These are phyloP conservation scores for Lysiphlebus fabarum DNA, from an alignment of 1,140 invertebrate species.

Conservation along the genomic window DNA sequence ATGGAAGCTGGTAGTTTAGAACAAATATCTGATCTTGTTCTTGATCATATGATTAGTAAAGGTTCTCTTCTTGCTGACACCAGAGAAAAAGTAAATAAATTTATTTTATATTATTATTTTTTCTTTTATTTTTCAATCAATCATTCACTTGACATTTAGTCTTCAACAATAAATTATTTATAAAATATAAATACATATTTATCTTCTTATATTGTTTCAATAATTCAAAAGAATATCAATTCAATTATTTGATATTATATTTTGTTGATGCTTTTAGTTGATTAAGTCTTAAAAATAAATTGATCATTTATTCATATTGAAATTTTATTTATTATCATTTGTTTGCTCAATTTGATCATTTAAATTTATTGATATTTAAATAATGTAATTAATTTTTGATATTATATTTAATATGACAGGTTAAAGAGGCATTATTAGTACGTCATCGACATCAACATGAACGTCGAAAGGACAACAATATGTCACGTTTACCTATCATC, in stretches of 20 bases:
- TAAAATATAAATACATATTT: no score
- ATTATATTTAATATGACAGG: slow-evolving; percentile 42
- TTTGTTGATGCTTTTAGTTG: no score
- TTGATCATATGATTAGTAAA: slow-evolving; percentile 87
- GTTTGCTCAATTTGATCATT: no score
- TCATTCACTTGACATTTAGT: no score
- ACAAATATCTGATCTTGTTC: slow-evolving; percentile 83
- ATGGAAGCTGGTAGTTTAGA: slow-evolving; percentile 83
- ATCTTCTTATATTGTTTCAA: no score
- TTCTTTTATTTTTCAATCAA: no score
- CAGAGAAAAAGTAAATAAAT: slow-evolving; percentile 67
- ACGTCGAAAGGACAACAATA: slow-evolving; percentile 71
- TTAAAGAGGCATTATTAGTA: slow-evolving; percentile 82
- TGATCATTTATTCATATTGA: no score
- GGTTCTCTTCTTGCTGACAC: slow-evolving; percentile 71
- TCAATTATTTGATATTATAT: no score
- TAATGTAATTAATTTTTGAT: background rate
- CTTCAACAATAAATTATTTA: no score
- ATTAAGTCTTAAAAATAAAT: no score
- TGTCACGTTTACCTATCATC: slow-evolving; percentile 88
- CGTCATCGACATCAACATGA: slow-evolving; percentile 95
- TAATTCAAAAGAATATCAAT: no score
- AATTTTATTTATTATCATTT: background rate
- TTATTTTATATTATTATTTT: background rate
- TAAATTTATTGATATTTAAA: no score